Evolutionary conservation across 2,888 invertebrate species (phyloP).

Genomic region (Eudemis profundana): DNA sequence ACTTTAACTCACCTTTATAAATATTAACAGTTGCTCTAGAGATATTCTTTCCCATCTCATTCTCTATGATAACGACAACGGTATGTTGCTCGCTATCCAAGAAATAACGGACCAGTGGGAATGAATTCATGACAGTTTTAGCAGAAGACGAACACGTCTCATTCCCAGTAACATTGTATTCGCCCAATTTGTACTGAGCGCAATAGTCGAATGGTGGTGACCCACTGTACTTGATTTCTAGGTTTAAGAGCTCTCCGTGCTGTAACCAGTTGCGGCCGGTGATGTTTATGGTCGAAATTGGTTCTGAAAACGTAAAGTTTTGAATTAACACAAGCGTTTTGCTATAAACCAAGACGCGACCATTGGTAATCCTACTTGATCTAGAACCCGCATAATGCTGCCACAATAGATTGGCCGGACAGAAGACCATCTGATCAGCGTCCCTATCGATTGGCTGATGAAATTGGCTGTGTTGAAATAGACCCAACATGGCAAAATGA

Average conservation of each 20-base stretch:
- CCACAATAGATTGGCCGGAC: no score
- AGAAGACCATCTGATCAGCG: no score
- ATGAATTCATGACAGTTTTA: conserved; percentile 82
- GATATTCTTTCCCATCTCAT: conserved; percentile 89
- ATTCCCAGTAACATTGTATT: conserved; percentile 90
- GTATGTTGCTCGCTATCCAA: conserved; percentile 89
- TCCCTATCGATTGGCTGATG: no score
- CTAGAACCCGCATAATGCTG: no score
- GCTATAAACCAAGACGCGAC: no score
- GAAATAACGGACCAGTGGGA: conserved; percentile 89
- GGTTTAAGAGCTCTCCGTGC: conserved; percentile 90
- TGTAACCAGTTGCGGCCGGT: conserved; percentile 93
- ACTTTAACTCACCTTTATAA: conserved; percentile 94
- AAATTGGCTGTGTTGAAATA: no score
- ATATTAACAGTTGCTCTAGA: conserved; percentile 91
- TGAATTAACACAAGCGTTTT: no score
- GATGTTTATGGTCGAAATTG: conserved; percentile 88
- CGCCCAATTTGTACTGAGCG: conserved; percentile 86
- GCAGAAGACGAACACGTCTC: conserved; percentile 87
- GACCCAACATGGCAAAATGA: no score
- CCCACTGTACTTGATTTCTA: conserved; percentile 90
- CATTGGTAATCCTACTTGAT: no score
- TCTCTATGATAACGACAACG: conserved; percentile 91
- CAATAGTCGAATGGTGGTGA: conserved; percentile 91
- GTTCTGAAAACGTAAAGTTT: conserved; percentile 82